Evolutionary conservation across 2,113 vertebrate genomes (phyloP), one percentile per base, ranked within the genome.

Genomic region (Todiramphus chloris): DNA sequence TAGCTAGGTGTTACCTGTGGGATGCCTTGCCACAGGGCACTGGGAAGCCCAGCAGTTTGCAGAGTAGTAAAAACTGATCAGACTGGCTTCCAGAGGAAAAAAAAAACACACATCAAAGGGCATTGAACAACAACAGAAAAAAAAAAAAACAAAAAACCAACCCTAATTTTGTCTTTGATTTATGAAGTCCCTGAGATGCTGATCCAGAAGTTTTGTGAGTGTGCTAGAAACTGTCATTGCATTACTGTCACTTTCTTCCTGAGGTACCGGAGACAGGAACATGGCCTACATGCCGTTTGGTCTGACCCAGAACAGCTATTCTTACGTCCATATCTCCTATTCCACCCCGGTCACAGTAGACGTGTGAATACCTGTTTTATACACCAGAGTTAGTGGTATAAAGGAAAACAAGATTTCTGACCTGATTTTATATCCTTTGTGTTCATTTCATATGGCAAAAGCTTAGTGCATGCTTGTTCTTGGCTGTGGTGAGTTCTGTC

Each of bases 381-480:
- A 66, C 37, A n/a, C 44, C 37, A 44, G 41, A 91, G 69, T 76
- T 63, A 23, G 64, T 63, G 28, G 3, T n/a, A 64, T 35, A 80
- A 83, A 97, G 83, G 84, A 90, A 91, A 94, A 80, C 56, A 68
- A 94, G 55, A 67, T 79, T 95, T 90, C 67, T 88, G 81, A 89
- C 92, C 83, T 74, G 70, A 77, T 89, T 91, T 92, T 89, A 64
- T 84, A 46, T 79, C 83, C 76, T 94, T 96, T 95, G 77, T 93
- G 96, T 95, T 87, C 59, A 58, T 83, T 96, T 95, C 89, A 83
- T 94, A 89, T 31, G 75, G 70, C 74, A 89, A 91, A 93, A 82
- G 62, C 28, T 12, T 82, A 74, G 43, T 17, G 6, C 3, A 0
- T 67, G 20, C 44, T 33, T 60, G 44, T 55, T 94, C 37, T 83